Percentiles rank a stretch among this genome's conserved stretches.
Conservation (phyloP, 2,888 invertebrate species). For the Eilema depressum region DNA sequence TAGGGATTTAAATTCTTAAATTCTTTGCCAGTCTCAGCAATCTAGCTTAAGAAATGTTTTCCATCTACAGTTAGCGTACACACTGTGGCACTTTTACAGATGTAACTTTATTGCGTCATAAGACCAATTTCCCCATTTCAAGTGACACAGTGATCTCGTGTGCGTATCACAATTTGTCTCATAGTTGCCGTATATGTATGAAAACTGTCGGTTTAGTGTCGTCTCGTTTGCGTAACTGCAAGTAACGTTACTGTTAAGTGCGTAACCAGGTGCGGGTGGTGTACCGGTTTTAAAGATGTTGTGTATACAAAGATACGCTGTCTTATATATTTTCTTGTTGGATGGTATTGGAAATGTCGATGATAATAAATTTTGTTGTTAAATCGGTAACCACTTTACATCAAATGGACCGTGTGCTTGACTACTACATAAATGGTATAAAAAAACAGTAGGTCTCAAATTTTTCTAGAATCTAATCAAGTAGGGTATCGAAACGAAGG, state of each 20-base stretch:
- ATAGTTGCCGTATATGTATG: slow-evolving; percentile 38
- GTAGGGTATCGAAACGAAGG: no score
- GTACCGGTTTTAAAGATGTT: slow-evolving; percentile 20
- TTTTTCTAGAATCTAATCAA: no score
- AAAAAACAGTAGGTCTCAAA: no score
- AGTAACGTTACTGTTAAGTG: slow-evolving; percentile 35
- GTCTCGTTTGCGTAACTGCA: slow-evolving; percentile 42
- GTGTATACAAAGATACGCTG: slow-evolving; percentile 8
- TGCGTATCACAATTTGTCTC: slow-evolving; percentile 38
- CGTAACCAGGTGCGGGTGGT: slow-evolving; percentile 29
- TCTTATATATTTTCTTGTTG: neutral
- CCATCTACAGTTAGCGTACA: neutral
- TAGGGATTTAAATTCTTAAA: no score
- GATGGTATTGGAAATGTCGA: neutral
- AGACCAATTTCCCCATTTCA: slow-evolving; percentile 25
- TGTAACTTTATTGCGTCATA: slow-evolving; percentile 18
- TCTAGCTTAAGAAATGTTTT: neutral
- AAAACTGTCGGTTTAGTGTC: slow-evolving; percentile 44
- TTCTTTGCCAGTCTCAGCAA: neutral
- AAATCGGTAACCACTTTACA: no score
- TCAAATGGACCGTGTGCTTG: no score
- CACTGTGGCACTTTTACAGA: neutral
- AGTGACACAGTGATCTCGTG: slow-evolving; percentile 44
- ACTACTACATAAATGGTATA: no score
- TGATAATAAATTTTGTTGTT: no score